A percentile compares a stretch with the other conserved stretches of the same genome.
phyloP scores from a whole-genome alignment of 2,888 invertebrate species.

The Cantharis flavilabris region DNA sequence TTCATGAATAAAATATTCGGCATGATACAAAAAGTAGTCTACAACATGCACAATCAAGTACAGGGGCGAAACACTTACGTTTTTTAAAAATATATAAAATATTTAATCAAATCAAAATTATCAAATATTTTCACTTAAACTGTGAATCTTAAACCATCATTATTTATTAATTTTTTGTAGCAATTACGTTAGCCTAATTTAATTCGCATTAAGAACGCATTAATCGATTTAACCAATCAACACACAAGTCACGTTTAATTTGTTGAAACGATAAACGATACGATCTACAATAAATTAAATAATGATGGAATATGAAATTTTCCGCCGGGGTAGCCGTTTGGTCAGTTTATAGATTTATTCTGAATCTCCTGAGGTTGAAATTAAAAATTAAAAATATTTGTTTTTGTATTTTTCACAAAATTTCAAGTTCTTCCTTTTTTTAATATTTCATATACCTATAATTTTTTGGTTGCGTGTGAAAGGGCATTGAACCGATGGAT shows the following conservation, averaged over 20 bases:
- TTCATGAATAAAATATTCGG: background rate
- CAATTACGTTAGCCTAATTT: background rate
- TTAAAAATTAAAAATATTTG: no score
- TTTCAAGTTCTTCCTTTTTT: background rate
- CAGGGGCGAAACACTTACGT: no score
- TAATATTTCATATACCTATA: background rate
- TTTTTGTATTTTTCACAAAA: background rate
- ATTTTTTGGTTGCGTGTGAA: background rate
- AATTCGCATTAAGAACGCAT: background rate
- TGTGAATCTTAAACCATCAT: background rate
- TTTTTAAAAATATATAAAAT: no score
- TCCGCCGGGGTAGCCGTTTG: no score
- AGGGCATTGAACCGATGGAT: background rate
- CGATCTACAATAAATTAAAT: no score
- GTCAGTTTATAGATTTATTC: no score
- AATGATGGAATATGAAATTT: no score
- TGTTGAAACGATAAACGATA: background rate
- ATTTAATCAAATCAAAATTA: no score
- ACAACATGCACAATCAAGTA: no score
- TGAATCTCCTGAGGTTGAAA: no score
- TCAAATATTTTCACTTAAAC: no score
- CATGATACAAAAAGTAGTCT: no score
- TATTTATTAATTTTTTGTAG: background rate
- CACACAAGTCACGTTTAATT: background rate
- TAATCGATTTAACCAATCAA: background rate